phyloP scores from a whole-genome alignment of 35 echinoderm and acorn worm genomes.

The Amphiura filiformis region DNA sequence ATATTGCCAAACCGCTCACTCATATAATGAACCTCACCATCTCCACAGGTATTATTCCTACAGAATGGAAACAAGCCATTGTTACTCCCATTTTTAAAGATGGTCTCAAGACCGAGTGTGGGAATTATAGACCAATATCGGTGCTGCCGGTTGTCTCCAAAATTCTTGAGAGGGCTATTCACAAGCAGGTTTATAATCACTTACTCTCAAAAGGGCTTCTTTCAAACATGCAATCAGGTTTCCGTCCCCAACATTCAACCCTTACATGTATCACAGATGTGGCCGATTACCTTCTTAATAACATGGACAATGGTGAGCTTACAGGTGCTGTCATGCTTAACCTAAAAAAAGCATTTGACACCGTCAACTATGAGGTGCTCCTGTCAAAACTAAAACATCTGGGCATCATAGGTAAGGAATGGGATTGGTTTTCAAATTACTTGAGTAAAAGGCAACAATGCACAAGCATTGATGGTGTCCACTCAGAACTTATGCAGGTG shows the following conservation, averaged over 20 bases:
- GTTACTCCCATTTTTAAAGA: slow-evolving; percentile 32
- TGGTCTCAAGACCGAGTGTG: not conserved
- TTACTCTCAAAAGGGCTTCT: too few species aligned
- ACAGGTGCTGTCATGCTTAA: slow-evolving; percentile 22
- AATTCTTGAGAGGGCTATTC: slow-evolving; percentile 21
- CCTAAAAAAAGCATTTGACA: slow-evolving; percentile 14
- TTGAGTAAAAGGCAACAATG: not conserved
- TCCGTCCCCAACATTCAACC: not conserved
- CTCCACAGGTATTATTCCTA: not conserved
- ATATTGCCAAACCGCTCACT: not conserved
- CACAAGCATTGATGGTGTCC: not conserved
- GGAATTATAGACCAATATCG: slow-evolving; percentile 32
- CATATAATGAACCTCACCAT: slow-evolving; percentile 32
- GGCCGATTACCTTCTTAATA: not conserved
- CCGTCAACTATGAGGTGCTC: not conserved
- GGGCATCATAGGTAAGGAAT: not conserved
- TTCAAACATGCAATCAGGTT: slow-evolving; percentile 23
- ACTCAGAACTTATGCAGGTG: not conserved
- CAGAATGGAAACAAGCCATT: slow-evolving; percentile 25
- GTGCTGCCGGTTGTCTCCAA: slow-evolving; percentile 26
- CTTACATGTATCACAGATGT: not conserved
- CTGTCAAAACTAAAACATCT: not conserved
- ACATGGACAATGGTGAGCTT: slow-evolving; percentile 19
- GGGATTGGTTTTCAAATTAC: slow-evolving; percentile 16
- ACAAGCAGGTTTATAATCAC: slow-evolving; percentile 3